phyloP scores from a whole-genome alignment of 1,140 invertebrate genomes.

The Ostrea edulis region DNA sequence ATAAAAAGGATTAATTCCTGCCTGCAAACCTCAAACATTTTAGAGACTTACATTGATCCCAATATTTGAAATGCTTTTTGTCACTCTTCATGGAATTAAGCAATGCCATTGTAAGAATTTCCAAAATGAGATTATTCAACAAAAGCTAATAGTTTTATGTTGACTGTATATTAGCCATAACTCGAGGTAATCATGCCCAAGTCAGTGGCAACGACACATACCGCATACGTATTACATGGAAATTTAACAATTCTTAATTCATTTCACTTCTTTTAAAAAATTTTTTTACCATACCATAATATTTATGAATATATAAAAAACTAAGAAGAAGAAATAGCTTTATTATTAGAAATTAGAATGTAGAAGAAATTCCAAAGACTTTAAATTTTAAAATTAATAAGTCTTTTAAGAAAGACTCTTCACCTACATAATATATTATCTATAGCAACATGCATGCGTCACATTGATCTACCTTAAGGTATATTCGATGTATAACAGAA shows the following conservation, averaged over 20 bases:
- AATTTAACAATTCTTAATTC: too few species aligned
- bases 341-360: neutral
- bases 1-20: slow-evolving; percentile 10
- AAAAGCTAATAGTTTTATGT: slow-evolving; percentile 14
- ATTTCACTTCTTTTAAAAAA: too few species aligned
- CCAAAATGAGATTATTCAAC: slow-evolving; percentile 26
- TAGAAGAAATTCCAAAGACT: neutral
- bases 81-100: slow-evolving; percentile 9
- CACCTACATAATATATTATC: too few species aligned
- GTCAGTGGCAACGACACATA: too few species aligned
- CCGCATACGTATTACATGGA: too few species aligned
- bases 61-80: neutral
- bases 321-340: neutral
- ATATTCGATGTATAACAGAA: too few species aligned
- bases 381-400: neutral
- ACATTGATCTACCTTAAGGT: too few species aligned
- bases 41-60: slow-evolving; percentile 11
- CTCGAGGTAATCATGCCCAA: too few species aligned
- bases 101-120: neutral
- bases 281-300: too few species aligned
- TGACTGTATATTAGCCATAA: neutral
- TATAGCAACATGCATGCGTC: too few species aligned
- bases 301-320: neutral
- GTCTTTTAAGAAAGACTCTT: too few species aligned
- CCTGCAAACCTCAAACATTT: neutral